phyloP scores from a whole-genome alignment of 2,888 invertebrate species.

The Andrena praecox region DNA sequence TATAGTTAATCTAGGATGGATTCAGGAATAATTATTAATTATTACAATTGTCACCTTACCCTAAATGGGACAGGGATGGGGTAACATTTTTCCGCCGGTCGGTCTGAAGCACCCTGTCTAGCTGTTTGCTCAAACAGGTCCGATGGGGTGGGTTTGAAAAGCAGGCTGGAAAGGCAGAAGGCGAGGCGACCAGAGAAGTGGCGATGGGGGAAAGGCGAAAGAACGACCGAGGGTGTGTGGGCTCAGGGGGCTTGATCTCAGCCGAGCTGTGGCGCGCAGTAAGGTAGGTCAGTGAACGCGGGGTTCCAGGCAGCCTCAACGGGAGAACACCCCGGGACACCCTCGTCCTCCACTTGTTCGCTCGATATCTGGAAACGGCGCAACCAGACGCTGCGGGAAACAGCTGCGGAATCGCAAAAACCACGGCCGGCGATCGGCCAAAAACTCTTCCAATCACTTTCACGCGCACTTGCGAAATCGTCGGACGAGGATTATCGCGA shows the following conservation, averaged over 20 bases:
- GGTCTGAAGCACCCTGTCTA: slow-evolving; percentile 7
- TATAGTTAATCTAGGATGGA: too few species aligned
- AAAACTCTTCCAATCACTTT: neutral
- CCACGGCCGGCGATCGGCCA: neutral
- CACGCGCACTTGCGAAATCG: neutral
- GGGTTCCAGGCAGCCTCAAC: slow-evolving; percentile 73
- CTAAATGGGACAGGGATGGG: neutral
- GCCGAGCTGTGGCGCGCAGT: slow-evolving; percentile 64
- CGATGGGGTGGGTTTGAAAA: slow-evolving; percentile 17
- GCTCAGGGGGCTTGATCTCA: slow-evolving; percentile 57
- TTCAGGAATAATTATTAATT: too few species aligned
- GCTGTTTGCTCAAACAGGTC: neutral
- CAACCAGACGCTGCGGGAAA: slow-evolving; percentile 32
- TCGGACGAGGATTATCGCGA: neutral
- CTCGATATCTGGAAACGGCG: slow-evolving; percentile 81
- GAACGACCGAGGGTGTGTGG: slow-evolving; percentile 16
- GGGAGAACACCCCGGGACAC: slow-evolving; percentile 74
- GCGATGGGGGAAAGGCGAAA: slow-evolving; percentile 30
- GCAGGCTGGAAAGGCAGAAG: neutral
- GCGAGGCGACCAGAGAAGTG: slow-evolving; percentile 8
- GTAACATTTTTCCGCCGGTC: neutral
- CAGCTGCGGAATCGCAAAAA: neutral
- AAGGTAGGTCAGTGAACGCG: slow-evolving; percentile 82
- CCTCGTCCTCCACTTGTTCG: slow-evolving; percentile 75
- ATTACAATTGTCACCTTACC: too few species aligned